phyloP scores from a whole-genome alignment of 1,140 invertebrate species.

The Limonius californicus region DNA sequence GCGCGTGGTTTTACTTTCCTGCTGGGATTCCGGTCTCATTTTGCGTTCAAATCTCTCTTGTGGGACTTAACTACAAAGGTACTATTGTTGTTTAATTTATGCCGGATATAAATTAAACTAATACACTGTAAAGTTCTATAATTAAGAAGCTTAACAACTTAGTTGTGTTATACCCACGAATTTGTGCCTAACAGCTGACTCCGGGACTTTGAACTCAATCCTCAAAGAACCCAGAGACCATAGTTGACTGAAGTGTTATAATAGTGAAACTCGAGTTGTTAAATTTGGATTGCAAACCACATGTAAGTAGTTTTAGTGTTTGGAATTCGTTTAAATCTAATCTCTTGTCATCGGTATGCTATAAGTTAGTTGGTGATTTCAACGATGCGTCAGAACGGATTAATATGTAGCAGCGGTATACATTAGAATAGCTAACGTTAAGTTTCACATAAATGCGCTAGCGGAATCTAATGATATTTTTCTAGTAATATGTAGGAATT shows the following conservation, averaged over 20 bases:
- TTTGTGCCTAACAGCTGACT: too few species aligned
- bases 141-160: background rate
- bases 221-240: background rate
- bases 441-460: background rate
- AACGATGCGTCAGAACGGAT: background rate
- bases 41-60: background rate
- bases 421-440: too few species aligned
- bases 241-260: background rate
- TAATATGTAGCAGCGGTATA: background rate
- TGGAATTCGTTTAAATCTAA: background rate
- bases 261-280: background rate
- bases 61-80: background rate
- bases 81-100: background rate
- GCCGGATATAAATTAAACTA: background rate
- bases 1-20: constrained; percentile 13
- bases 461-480: background rate
- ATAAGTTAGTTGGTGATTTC: background rate
- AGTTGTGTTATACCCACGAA: background rate
- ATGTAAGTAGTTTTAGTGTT: background rate
- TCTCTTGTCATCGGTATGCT: background rate
- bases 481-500: background rate
- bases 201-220: too few species aligned
- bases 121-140: too few species aligned
- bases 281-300: background rate
- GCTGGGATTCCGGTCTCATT: constrained; percentile 1